Evolutionary conservation across 2,888 invertebrate genomes (phyloP).

Genomic region (Criorhina ranunculi): DNA sequence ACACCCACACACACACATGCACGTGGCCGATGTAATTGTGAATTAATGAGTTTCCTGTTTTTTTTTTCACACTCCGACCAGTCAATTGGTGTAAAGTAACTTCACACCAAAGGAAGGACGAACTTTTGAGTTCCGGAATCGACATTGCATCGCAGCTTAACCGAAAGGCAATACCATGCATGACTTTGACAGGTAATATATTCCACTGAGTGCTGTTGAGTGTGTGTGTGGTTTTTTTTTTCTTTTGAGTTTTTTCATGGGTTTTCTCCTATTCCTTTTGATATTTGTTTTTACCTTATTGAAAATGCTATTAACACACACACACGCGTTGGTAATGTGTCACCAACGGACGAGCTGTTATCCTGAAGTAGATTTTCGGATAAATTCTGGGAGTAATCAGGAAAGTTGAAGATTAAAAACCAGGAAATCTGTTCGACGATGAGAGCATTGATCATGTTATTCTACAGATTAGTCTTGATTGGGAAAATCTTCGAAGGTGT

Average conservation of each 20-base stretch:
- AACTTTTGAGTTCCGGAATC: constrained; percentile 20
- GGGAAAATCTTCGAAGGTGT: too few species aligned
- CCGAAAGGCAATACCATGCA: not conserved
- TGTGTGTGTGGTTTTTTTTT: constrained; percentile 1
- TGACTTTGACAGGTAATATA: constrained; percentile 43
- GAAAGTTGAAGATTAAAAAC: too few species aligned
- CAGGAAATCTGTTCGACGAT: too few species aligned
- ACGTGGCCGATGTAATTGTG: constrained; percentile 10
- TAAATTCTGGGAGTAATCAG: too few species aligned
- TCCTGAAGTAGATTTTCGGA: too few species aligned
- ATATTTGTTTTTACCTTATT: not conserved
- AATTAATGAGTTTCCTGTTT: constrained; percentile 39
- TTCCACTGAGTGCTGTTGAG: not conserved
- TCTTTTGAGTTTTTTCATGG: not conserved
- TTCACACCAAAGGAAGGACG: constrained; percentile 12
- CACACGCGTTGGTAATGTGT: too few species aligned
- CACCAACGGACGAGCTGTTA: too few species aligned
- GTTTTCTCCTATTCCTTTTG: not conserved
- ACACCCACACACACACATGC: not conserved
- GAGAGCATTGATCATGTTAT: too few species aligned
- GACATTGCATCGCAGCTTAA: constrained; percentile 13
- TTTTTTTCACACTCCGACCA: not conserved
- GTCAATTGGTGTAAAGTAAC: constrained; percentile 11
- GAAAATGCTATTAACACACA: not conserved
- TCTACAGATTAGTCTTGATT: too few species aligned